These are phyloP conservation scores for Solenopsis fugax DNA, from an alignment of 1,140 invertebrate species.

Conservation along the genomic window DNA sequence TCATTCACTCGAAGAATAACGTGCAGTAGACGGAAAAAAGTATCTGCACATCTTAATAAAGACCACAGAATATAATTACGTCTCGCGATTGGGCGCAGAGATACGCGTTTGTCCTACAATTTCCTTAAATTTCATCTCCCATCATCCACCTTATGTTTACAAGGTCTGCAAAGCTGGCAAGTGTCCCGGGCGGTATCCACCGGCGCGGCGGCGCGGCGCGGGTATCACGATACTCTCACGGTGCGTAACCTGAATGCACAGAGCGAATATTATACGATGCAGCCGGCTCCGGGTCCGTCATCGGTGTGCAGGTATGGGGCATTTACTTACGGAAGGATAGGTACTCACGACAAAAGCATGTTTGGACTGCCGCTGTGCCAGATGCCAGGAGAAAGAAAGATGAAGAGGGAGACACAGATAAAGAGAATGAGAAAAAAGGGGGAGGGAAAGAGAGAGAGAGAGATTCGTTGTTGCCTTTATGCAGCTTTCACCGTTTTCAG, in stretches of 20 bases:
- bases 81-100: neutral
- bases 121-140: conserved; percentile 48
- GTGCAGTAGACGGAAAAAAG: neutral
- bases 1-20: neutral
- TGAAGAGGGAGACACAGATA: conserved; percentile 71
- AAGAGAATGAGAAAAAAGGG: conserved; percentile 29
- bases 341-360: conserved; percentile 79
- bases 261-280: conserved; percentile 66
- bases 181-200: conserved; percentile 56
- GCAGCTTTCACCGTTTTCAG: conserved; percentile 79
- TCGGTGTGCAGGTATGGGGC: conserved; percentile 76
- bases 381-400: conserved; percentile 75
- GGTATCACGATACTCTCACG: conserved; percentile 63
- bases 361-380: conserved; percentile 83
- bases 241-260: conserved; percentile 66
- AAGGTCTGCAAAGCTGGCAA: conserved; percentile 38
- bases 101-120: neutral
- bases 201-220: no score
- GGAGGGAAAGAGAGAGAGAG: conserved; percentile 55
- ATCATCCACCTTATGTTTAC: conserved; percentile 56
- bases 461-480: conserved; percentile 78
- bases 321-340: conserved; percentile 79
- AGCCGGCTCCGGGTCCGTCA: conserved; percentile 65
- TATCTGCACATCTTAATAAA: neutral
- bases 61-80: neutral